phyloP scores from a whole-genome alignment of 2,113 vertebrate genomes.

The Planiliza haematocheilus region DNA sequence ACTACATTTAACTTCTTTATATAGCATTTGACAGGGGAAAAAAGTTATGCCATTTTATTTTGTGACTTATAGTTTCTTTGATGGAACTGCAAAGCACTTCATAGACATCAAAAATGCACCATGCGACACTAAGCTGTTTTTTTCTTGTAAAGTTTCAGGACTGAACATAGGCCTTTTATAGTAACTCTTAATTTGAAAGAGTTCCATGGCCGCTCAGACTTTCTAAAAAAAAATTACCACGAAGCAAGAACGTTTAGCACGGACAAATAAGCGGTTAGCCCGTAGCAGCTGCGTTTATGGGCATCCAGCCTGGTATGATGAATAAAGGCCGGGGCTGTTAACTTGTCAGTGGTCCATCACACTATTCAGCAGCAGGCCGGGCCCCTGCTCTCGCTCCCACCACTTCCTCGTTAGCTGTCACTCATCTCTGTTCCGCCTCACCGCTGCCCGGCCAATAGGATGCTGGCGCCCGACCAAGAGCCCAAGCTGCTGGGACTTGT shows the following conservation, averaged over 20 bases:
- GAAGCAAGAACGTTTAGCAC: background rate
- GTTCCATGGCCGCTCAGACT: background rate
- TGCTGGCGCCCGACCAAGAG: conserved; percentile 81
- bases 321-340: conserved; percentile 74
- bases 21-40: background rate
- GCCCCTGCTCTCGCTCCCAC: background rate
- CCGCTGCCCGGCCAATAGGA: conserved; percentile 80
- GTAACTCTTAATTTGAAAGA: background rate
- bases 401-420: conserved; percentile 75
- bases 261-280: conserved; percentile 7
- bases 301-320: conserved; percentile 55
- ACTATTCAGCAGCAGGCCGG: conserved; percentile 57
- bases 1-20: too few species aligned
- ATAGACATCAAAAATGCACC: too few species aligned
- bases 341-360: conserved; percentile 77
- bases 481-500: conserved; percentile 74
- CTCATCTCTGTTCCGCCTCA: conserved; percentile 84
- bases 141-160: too few species aligned
- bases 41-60: background rate
- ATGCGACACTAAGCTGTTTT: too few species aligned
- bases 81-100: too few species aligned
- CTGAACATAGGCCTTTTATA: background rate
- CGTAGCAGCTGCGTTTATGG: conserved; percentile 56
- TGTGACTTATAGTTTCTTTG: background rate
- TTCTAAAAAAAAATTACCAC: too few species aligned